Percentiles rank a stretch among this genome's conserved stretches.
Evolutionary conservation across 2,888 invertebrate genomes (phyloP).

Genomic region (Ptilodon capucinus): DNA sequence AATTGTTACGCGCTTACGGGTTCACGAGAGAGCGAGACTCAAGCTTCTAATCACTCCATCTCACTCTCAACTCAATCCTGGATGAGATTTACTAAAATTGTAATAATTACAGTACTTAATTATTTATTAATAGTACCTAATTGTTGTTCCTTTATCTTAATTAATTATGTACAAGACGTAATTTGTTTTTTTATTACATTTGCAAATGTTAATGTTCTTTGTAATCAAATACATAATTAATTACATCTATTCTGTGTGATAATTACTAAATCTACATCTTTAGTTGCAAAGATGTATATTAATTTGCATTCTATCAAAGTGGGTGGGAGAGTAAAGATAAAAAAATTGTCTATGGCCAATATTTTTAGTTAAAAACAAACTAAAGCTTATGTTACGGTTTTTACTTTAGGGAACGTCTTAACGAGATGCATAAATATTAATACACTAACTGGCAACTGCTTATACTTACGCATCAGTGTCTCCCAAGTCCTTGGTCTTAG

Average conservation of each 20-base stretch:
- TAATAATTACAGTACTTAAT: slow-evolving; percentile 7
- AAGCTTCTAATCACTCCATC: background rate
- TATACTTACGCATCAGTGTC: too few species aligned
- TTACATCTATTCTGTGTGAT: slow-evolving; percentile 20
- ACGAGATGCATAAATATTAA: too few species aligned
- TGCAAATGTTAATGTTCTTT: slow-evolving; percentile 23
- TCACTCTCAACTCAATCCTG: background rate
- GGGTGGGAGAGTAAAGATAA: too few species aligned
- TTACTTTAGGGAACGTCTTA: too few species aligned
- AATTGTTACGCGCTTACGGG: slow-evolving; percentile 64
- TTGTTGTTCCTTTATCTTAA: slow-evolving; percentile 19
- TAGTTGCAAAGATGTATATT: background rate
- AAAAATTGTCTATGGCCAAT: too few species aligned
- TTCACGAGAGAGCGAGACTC: slow-evolving; percentile 35
- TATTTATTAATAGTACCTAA: slow-evolving; percentile 9
- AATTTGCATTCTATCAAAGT: background rate
- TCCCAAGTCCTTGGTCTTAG: too few species aligned
- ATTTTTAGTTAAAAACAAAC: too few species aligned
- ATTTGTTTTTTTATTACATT: slow-evolving; percentile 17
- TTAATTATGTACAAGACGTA: slow-evolving; percentile 20
- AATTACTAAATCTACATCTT: slow-evolving; percentile 28
- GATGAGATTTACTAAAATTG: slow-evolving; percentile 9
- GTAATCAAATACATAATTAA: slow-evolving; percentile 24
- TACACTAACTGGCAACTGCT: too few species aligned
- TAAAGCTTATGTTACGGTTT: too few species aligned